Evolutionary conservation across 2,888 invertebrate genomes (phyloP).

Genomic region (Reticulitermes lucifugus): DNA sequence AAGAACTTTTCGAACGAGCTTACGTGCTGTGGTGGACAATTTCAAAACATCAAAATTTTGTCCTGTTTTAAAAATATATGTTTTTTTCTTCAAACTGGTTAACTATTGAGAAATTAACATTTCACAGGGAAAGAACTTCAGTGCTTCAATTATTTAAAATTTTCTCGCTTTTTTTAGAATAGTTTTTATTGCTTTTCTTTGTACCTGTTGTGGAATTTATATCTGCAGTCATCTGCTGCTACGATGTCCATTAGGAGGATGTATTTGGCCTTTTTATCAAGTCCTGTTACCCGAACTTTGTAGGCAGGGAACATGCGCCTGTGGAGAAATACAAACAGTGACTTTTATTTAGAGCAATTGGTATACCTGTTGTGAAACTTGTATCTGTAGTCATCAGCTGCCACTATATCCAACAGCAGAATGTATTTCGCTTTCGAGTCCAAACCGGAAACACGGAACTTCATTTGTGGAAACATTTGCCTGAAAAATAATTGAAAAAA

Average conservation of each 20-base stretch:
- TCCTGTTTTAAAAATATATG: constrained; percentile 1
- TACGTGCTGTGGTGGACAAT: constrained; percentile 39
- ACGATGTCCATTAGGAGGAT: constrained; percentile 97
- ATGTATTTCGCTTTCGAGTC: constrained; percentile 99
- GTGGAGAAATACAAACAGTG: constrained; percentile 58
- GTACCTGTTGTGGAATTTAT: constrained; percentile 94
- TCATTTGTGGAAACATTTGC: constrained; percentile 99
- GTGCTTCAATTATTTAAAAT: neutral
- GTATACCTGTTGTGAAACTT: constrained; percentile 95
- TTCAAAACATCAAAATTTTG: constrained; percentile 32
- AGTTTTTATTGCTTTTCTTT: constrained; percentile 43
- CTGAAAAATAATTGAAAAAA: constrained; percentile 70
- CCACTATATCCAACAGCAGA: constrained; percentile 97
- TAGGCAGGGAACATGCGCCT: constrained; percentile 99
- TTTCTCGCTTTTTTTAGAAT: constrained; percentile 19
- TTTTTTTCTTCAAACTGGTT: neutral
- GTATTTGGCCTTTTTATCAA: constrained; percentile 98
- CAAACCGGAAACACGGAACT: constrained; percentile 97
- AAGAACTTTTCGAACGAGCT: constrained; percentile 29
- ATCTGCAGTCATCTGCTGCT: constrained; percentile 95
- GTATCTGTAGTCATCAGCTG: constrained; percentile 98
- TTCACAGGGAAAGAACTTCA: neutral
- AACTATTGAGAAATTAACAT: neutral
- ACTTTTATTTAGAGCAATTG: constrained; percentile 33
- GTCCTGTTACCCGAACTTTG: constrained; percentile 95